These are phyloP conservation scores for Cranoglanis bouderius DNA, from an alignment of 2,113 vertebrate genomes.

Conservation along the genomic window DNA sequence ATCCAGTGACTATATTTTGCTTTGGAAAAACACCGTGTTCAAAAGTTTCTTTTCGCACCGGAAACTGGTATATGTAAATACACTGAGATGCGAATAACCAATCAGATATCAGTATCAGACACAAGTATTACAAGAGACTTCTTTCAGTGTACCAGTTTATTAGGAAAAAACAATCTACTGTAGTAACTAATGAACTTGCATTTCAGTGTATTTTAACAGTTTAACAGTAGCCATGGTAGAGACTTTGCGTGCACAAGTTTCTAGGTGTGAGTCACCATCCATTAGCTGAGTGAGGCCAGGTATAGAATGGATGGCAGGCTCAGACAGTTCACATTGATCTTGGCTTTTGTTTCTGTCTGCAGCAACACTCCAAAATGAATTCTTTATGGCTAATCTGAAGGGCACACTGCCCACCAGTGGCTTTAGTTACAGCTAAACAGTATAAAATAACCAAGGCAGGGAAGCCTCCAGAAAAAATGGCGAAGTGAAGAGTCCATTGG, in stretches of 20 bases:
- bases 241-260: neutral
- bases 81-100: neutral
- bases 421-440: slow-evolving; percentile 25
- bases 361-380: slow-evolving; percentile 52
- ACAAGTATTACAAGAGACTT: neutral
- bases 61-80: neutral
- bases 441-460: slow-evolving; percentile 29
- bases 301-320: slow-evolving; percentile 40
- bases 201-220: neutral
- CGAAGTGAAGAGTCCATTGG: neutral
- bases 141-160: neutral
- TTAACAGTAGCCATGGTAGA: neutral
- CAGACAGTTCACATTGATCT: slow-evolving; percentile 57
- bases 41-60: neutral
- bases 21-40: neutral
- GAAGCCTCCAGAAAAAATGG: slow-evolving; percentile 16
- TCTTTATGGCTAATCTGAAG: slow-evolving; percentile 50
- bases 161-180: neutral
- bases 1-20: neutral
- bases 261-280: slow-evolving; percentile 20
- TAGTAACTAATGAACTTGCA: neutral
- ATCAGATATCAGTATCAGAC: neutral
- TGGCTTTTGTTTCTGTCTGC: slow-evolving; percentile 50
- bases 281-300: slow-evolving; percentile 15
- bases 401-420: slow-evolving; percentile 15